Evolutionary conservation across 1,140 invertebrate genomes (phyloP).

Genomic region (Drosophila punjabiensis): DNA sequence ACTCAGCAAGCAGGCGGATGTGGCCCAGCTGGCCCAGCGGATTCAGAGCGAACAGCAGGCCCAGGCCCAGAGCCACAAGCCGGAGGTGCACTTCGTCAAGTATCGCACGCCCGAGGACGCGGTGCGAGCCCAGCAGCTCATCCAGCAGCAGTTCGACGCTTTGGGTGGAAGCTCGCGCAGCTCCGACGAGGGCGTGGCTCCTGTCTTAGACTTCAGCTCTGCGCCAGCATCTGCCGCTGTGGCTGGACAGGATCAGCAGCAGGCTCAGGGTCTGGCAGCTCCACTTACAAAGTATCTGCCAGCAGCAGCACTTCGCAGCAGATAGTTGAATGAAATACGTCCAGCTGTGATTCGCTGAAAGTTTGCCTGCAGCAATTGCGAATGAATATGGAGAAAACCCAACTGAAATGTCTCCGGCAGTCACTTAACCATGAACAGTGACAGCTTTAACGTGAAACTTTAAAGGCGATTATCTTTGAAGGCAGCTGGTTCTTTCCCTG

Average conservation of each 20-base stretch:
- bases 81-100: constrained; percentile 78
- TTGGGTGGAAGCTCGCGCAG: constrained; percentile 68
- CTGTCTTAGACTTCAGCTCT: constrained; percentile 71
- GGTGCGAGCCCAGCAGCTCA: constrained; percentile 69
- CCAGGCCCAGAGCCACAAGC: constrained; percentile 55
- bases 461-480: constrained; percentile 39
- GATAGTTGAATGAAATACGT: constrained; percentile 13
- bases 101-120: constrained; percentile 76
- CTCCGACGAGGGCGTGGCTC: constrained; percentile 73
- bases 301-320: constrained; percentile 49
- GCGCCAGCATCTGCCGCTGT: constrained; percentile 16
- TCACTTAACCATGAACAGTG: constrained; percentile 28
- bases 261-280: constrained; percentile 3
- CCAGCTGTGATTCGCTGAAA: constrained; percentile 9
- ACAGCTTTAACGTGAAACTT: constrained; percentile 39
- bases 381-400: constrained; percentile 8
- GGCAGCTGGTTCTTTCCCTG: constrained; percentile 17
- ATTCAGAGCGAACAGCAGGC: constrained; percentile 52
- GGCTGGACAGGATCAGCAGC: constrained; percentile 12
- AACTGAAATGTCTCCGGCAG: constrained; percentile 18
- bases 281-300: constrained; percentile 64
- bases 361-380: background rate
- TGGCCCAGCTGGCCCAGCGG: constrained; percentile 60
- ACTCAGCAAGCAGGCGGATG: constrained; percentile 73
- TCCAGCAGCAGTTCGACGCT: constrained; percentile 72